Conservation (phyloP, 1,140 invertebrate species). For the Halictus rubicundus region DNA sequence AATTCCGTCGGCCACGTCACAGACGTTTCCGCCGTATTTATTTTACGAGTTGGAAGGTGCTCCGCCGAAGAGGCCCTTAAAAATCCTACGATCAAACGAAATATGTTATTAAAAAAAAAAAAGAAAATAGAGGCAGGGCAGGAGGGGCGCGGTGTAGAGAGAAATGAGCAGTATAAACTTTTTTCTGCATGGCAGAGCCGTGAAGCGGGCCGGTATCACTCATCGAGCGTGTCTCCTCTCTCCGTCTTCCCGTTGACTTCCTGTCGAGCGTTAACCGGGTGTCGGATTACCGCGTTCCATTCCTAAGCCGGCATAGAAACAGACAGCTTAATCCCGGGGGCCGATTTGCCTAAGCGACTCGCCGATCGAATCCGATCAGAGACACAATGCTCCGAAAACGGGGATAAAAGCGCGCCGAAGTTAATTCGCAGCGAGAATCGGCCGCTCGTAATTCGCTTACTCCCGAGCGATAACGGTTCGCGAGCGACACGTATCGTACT, state of each 20-base stretch:
- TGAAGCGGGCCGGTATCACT: conserved; percentile 37
- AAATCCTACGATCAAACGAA: neutral
- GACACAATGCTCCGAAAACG: conserved; percentile 4
- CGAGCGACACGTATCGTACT: neutral
- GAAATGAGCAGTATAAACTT: conserved; percentile 1
- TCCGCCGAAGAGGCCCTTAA: too few species aligned
- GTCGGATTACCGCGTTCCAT: conserved; percentile 62
- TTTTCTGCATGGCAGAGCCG: conserved; percentile 1
- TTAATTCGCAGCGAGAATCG: neutral
- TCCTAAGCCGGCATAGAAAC: conserved; percentile 51
- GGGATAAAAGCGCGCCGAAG: neutral
- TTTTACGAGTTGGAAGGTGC: too few species aligned
- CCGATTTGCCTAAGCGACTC: conserved; percentile 40
- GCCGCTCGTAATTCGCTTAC: neutral
- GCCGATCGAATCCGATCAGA: conserved; percentile 39
- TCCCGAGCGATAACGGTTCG: neutral
- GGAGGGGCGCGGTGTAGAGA: neutral
- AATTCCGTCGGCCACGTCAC: too few species aligned
- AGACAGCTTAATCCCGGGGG: conserved; percentile 42
- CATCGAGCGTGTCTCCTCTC: conserved; percentile 28
- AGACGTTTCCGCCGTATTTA: too few species aligned
- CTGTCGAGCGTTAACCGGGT: conserved; percentile 59
- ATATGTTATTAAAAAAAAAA: neutral
- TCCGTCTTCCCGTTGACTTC: conserved; percentile 38
- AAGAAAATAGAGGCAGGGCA: too few species aligned